These are phyloP conservation scores for Achroia grisella DNA, from an alignment of 1,140 invertebrate species.

Conservation along the genomic window DNA sequence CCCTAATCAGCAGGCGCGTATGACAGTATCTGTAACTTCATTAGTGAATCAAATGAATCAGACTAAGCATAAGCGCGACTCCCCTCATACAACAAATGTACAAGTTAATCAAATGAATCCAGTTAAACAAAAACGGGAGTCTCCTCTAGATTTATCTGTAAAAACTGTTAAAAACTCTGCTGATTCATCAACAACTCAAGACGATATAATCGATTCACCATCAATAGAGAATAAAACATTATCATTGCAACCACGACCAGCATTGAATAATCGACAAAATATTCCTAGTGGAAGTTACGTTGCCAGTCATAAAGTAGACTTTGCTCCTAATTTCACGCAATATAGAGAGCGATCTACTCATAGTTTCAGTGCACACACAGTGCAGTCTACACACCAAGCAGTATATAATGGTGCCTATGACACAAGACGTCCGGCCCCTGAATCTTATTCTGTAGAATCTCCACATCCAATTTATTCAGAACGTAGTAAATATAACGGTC, in stretches of 20 bases:
- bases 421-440: conserved; percentile 23
- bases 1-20: conserved; percentile 55
- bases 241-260: conserved; percentile 41
- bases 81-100: conserved; percentile 72
- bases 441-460: conserved; percentile 47
- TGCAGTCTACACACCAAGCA: conserved; percentile 10
- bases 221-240: conserved; percentile 56
- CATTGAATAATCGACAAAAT: conserved; percentile 29
- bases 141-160: conserved; percentile 87
- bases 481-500: conserved; percentile 42
- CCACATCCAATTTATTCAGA: conserved; percentile 41
- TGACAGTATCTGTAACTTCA: conserved; percentile 68
- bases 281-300: conserved; percentile 33
- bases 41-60: conserved; percentile 70
- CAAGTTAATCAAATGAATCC: conserved; percentile 11
- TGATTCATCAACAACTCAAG: conserved; percentile 87
- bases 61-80: conserved; percentile 75
- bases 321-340: conserved; percentile 78
- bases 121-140: conserved; percentile 78
- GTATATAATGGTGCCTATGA: conserved; percentile 51
- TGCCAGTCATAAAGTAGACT: conserved; percentile 80
- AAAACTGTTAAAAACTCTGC: conserved; percentile 89
- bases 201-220: conserved; percentile 74
- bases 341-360: conserved; percentile 51
- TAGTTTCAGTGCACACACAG: conserved; percentile 17